Base-by-base conservation (phyloP, 2,888 invertebrate species). In the Cynaeus angustus region DNA sequence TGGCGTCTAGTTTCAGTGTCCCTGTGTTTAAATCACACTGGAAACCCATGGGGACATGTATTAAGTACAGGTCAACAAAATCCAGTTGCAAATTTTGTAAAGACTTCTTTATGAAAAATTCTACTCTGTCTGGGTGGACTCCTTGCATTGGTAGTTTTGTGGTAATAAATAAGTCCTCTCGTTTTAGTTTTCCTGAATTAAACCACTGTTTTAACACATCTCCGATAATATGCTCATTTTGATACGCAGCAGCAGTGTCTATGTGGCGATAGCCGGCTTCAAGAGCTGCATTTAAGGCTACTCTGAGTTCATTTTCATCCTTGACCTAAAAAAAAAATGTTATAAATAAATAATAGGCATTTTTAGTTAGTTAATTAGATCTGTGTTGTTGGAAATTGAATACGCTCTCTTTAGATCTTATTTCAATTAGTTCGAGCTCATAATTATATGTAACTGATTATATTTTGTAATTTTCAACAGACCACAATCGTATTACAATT, bases 261-360 rank as follows among this genome's bases (percentile, higher is more conserved):
- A 95, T 91, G 78, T 94, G 94, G 1, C 94, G 88, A 83, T 95
- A 95, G 0, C 95, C 95, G 45, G 88, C 88, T 74, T 90, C 89
- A 41, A 95, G 82, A 0, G 95, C 94, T 0, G 85, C 83, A 16
- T 90, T 88, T 10, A 95, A 86, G 0, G 94, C 91, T 38, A 83
- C 80, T 82, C 90, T 91, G 55, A 94, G 82, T 76, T 91, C 91
- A 1, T 41, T 8, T 9, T 87, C 88, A 68, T 90, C 90, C 0
- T 88, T 87, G 28, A 91, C 89, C 92, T 92, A 76, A 41, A 83
- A 79, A 0, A 0, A n/a, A n/a, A n/a, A n/a, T n/a, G n/a, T n/a
- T n/a, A n/a, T n/a, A n/a, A n/a, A n/a, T n/a, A n/a, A n/a, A n/a
- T n/a, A n/a, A n/a, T n/a, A n/a, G n/a, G n/a, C n/a, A n/a, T n/a